These are phyloP conservation scores for Varanus komodoensis DNA, from an alignment of 2,113 vertebrate genomes.

Conservation along the genomic window DNA sequence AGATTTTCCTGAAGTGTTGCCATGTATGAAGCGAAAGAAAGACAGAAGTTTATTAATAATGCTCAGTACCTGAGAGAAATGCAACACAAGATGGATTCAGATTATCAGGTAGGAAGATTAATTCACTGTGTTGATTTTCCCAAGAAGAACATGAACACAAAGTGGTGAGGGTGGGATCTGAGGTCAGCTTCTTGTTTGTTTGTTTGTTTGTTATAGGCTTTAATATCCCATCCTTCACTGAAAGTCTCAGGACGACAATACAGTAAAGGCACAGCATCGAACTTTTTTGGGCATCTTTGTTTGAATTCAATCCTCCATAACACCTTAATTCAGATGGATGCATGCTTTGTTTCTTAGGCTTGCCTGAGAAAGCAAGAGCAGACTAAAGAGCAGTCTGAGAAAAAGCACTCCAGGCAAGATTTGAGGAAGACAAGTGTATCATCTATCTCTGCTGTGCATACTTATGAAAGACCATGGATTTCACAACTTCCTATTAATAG, in stretches of 20 bases:
- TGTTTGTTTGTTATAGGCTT: no score
- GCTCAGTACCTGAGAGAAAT: slow-evolving; percentile 55
- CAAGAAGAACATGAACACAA: neutral
- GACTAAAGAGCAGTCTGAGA: slow-evolving; percentile 51
- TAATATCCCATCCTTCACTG: no score
- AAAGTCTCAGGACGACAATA: no score
- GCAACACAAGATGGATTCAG: slow-evolving; percentile 64
- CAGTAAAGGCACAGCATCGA: no score
- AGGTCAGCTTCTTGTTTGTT: neutral
- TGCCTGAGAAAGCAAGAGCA: slow-evolving; percentile 65
- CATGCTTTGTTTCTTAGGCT: slow-evolving; percentile 52
- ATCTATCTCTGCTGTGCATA: slow-evolving; percentile 21
- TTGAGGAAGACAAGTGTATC: neutral
- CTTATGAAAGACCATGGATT: slow-evolving; percentile 55
- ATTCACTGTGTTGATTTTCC: neutral
- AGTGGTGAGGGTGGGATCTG: neutral
- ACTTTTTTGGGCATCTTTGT: neutral
- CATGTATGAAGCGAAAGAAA: slow-evolving; percentile 62
- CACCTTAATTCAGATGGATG: slow-evolving; percentile 5
- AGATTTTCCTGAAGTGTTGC: slow-evolving; percentile 54
- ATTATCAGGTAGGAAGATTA: slow-evolving; percentile 62
- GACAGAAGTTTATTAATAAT: slow-evolving; percentile 59
- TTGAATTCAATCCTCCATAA: neutral
- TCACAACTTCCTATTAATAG: slow-evolving; percentile 41
- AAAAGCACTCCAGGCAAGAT: slow-evolving; percentile 48